Base-by-base conservation (phyloP, 2,113 vertebrate genomes). In the Cynocephalus volans region DNA sequence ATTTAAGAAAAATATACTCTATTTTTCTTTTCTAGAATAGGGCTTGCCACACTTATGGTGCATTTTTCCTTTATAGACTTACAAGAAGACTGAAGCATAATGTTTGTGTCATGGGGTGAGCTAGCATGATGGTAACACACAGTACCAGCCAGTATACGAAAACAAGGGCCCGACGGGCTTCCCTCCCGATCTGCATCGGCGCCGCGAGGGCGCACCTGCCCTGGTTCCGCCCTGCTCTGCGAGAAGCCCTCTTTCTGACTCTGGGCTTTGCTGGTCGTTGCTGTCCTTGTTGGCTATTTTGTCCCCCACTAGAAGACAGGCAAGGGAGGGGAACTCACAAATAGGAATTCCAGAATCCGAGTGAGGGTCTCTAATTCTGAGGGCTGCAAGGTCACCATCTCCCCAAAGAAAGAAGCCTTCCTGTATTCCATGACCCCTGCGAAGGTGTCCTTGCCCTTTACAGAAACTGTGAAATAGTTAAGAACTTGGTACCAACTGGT, bases 151-250 rank as follows among this genome's bases (percentile, higher is more conserved):
- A 45, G 60, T 58, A 11, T 4, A 15, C 0, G 62, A 65, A 21
- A n/a, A 11, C 5, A 31, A 24, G 10, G 21, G 2, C 56, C 17
- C 13, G 19, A 10, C 7, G 1, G 18, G 11, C 56, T 21, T 75
- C 14, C 10, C 3, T 31, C 3, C 19, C 60, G 5, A 10, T 17
- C 24, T 28, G 65, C 12, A 1, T 31, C 2, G 41, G 26, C 28
- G 48, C 52, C 50, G 54, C 33, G 48, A 64, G 41, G 67, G 19
- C 64, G 11, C 10, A 1, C 23, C 33, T 75, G 33, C 17, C 67
- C 33, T 28, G 6, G 26, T 1, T 76, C 0, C 0, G 0, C 0
- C 50, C 3, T 10, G 10, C 0, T 19, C 36, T 13, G n/a, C n/a
- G 1, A 8, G 18, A 24, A 54, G 4, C 31, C 45, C 65, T 18